phyloP scores from a whole-genome alignment of 2,888 invertebrate genomes.

The Drosophila kanekoi region DNA sequence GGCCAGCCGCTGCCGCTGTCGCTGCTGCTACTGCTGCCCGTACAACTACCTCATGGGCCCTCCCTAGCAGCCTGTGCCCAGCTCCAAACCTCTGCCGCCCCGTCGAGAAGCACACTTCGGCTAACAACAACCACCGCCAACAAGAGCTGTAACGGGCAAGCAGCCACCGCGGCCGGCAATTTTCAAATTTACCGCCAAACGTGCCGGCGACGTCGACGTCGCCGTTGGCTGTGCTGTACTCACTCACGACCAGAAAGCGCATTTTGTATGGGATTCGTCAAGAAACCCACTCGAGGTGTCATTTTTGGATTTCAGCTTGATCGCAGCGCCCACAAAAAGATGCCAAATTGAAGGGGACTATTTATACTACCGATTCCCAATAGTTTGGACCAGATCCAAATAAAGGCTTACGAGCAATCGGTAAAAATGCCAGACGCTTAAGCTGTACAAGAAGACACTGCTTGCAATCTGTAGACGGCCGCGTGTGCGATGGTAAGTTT shows the following conservation, averaged over 20 bases:
- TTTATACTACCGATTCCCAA: constrained; percentile 30
- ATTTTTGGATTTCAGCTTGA: constrained; percentile 79
- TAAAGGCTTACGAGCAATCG: constrained; percentile 56
- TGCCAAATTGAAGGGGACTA: constrained; percentile 52
- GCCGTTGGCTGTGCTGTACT: constrained; percentile 72
- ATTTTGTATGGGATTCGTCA: constrained; percentile 87
- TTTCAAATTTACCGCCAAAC: constrained; percentile 85
- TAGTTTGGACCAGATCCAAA: constrained; percentile 33
- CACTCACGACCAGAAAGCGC: constrained; percentile 84
- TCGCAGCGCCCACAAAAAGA: constrained; percentile 51
- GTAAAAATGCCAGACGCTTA: constrained; percentile 64
- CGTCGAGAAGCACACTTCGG: constrained; percentile 39
- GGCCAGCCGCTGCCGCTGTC: constrained; percentile 32
- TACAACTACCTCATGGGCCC: constrained; percentile 10
- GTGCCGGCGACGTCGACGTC: constrained; percentile 71
- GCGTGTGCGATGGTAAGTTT: constrained; percentile 87
- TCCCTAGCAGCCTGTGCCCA: constrained; percentile 18
- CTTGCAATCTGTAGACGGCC: constrained; percentile 89
- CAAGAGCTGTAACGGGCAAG: constrained; percentile 44
- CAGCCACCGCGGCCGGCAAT: constrained; percentile 73
- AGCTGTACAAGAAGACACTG: constrained; percentile 83
- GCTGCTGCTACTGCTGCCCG: constrained; percentile 14
- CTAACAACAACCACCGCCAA: constrained; percentile 49
- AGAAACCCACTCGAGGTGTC: constrained; percentile 88
- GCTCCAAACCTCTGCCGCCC: constrained; percentile 34